A percentile compares a stretch with the other conserved stretches of the same genome.
phyloP scores from a whole-genome alignment of 2,888 invertebrate species.

The Hirudinaria manillensis region DNA sequence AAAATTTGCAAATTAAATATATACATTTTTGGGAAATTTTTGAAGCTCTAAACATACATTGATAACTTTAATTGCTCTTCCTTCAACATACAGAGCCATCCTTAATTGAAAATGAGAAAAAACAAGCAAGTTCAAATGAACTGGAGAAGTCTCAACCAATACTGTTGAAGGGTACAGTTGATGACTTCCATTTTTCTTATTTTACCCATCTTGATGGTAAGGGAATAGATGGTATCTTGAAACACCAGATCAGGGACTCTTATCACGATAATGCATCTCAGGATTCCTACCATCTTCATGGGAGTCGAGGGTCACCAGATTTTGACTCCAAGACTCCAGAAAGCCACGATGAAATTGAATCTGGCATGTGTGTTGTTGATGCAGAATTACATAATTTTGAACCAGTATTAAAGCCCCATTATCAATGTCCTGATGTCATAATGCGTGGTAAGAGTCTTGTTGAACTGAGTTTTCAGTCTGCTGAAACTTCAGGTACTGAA shows the following conservation, averaged over 20 bases:
- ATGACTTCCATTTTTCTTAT: conserved; percentile 41
- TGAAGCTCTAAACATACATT: too few species aligned
- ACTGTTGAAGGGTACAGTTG: conserved; percentile 27
- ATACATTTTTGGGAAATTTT: too few species aligned
- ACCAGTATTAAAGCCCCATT: not conserved
- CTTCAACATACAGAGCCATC: too few species aligned
- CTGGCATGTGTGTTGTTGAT: not conserved
- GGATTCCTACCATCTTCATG: conserved; percentile 43
- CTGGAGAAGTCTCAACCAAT: too few species aligned
- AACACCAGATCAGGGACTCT: not conserved
- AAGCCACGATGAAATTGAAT: not conserved
- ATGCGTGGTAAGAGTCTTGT: conserved; percentile 8
- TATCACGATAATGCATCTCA: conserved; percentile 40
- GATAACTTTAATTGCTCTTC: too few species aligned
- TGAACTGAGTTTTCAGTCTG: conserved; percentile 9
- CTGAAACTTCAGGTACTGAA: too few species aligned
- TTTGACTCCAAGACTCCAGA: conserved; percentile 7
- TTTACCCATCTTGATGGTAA: conserved; percentile 25
- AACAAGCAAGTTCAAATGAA: not conserved
- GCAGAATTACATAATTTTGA: not conserved
- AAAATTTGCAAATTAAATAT: too few species aligned
- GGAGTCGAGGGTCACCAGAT: conserved; percentile 33
- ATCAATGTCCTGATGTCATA: not conserved
- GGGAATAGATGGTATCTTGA: not conserved
- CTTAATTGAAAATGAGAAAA: not conserved